Evolutionary conservation across 2,888 invertebrate species (phyloP).

Genomic region (Platerodrilus igneus): DNA sequence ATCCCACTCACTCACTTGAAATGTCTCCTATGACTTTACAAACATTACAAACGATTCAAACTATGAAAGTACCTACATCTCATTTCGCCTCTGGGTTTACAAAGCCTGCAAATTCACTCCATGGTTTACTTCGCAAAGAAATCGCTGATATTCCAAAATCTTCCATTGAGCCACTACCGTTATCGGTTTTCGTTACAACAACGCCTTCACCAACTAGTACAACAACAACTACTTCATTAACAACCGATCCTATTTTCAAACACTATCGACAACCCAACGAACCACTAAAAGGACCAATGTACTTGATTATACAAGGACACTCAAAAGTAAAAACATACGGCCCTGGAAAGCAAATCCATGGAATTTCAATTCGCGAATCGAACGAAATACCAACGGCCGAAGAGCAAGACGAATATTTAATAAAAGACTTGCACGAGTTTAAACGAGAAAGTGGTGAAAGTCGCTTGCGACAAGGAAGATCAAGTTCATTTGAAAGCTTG

Average conservation of each 20-base stretch:
- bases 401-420: slow-evolving; percentile 49
- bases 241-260: slow-evolving; percentile 59
- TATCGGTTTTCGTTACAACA: slow-evolving; percentile 28
- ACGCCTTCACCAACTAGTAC: slow-evolving; percentile 51
- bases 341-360: slow-evolving; percentile 52
- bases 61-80: slow-evolving; percentile 57
- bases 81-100: slow-evolving; percentile 25
- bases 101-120: slow-evolving; percentile 25
- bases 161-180: slow-evolving; percentile 19
- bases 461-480: slow-evolving; percentile 36
- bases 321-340: slow-evolving; percentile 83
- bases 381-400: slow-evolving; percentile 55
- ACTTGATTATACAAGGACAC: slow-evolving; percentile 78
- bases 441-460: slow-evolving; percentile 32
- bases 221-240: slow-evolving; percentile 51
- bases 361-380: slow-evolving; percentile 48
- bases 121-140: slow-evolving; percentile 33
- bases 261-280: slow-evolving; percentile 59
- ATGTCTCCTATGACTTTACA: slow-evolving; percentile 36
- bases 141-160: slow-evolving; percentile 19
- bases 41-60: slow-evolving; percentile 54
- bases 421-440: slow-evolving; percentile 55
- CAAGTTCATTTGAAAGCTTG: slow-evolving; percentile 42
- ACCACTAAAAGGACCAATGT: slow-evolving; percentile 61
- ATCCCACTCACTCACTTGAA: slow-evolving; percentile 17